phyloP scores from a whole-genome alignment of 2,113 vertebrate genomes.

The Rhinichthys klamathensis region DNA sequence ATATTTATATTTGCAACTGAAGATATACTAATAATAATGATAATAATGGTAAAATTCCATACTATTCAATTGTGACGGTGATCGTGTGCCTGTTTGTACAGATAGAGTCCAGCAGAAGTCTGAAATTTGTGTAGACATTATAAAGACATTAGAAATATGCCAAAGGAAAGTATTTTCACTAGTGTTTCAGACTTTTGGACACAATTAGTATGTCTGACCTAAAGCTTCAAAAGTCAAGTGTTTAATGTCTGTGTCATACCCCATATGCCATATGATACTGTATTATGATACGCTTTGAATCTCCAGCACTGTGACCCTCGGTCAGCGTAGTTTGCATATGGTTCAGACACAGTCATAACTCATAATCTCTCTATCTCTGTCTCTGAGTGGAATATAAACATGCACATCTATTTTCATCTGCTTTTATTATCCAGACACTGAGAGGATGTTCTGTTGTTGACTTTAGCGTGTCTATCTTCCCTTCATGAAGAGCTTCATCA shows the following conservation, averaged over 20 bases:
- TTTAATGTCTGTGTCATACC: background rate
- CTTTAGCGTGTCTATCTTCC: background rate
- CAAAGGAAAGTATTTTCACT: background rate
- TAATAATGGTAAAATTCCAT: too few relatives aligned
- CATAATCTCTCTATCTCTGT: background rate
- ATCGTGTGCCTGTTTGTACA: too few relatives aligned
- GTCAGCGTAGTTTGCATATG: background rate
- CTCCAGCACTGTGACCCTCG: background rate
- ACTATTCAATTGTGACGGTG: too few relatives aligned
- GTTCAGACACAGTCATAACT: constrained; percentile 24
- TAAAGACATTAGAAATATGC: background rate
- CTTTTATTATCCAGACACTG: constrained; percentile 16
- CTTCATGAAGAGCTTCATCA: background rate
- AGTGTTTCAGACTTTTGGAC: background rate
- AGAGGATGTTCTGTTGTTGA: constrained; percentile 10
- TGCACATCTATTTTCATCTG: background rate
- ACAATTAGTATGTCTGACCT: background rate
- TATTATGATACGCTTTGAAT: constrained; percentile 5
- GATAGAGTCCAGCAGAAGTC: too few relatives aligned
- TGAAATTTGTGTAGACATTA: background rate
- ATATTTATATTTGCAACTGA: too few relatives aligned
- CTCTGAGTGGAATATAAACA: constrained; percentile 17
- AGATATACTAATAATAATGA: too few relatives aligned
- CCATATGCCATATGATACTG: too few relatives aligned
- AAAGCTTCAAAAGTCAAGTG: background rate